Conservation (phyloP, 2,113 vertebrate species). For the Orcinus orca region DNA sequence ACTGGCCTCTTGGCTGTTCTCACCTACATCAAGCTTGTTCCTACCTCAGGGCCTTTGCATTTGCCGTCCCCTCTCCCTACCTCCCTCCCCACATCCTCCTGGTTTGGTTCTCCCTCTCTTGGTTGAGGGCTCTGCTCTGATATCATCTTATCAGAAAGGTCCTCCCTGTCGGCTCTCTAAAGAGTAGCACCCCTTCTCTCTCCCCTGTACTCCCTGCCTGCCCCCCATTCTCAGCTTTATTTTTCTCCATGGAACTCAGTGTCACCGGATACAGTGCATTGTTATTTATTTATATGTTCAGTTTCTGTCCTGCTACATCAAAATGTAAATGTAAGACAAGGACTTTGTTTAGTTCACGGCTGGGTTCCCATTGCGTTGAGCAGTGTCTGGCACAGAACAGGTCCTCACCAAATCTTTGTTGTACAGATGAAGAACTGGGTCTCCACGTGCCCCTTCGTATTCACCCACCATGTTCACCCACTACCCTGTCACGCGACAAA, state of each 20-base stretch:
- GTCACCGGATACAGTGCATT: too few relatives aligned
- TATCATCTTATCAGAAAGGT: neutral
- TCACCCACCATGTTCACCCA: fast-evolving
- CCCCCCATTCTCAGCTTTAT: neutral
- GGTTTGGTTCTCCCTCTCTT: neutral
- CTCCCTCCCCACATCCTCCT: neutral
- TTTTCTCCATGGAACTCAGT: neutral
- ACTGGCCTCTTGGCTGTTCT: neutral
- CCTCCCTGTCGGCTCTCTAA: neutral
- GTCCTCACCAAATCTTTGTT: too few relatives aligned
- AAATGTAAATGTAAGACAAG: too few relatives aligned
- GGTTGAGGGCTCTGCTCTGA: neutral
- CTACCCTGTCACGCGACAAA: neutral
- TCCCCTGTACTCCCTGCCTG: fast-evolving
- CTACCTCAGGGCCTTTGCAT: neutral
- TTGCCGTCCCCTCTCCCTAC: neutral
- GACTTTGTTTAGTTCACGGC: neutral
- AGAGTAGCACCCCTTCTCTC: too few relatives aligned
- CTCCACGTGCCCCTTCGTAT: neutral
- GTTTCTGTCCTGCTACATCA: neutral
- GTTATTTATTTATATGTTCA: neutral
- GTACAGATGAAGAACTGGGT: neutral
- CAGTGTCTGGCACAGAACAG: fast-evolving
- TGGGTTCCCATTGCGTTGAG: neutral
- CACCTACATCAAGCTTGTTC: neutral